Evolutionary conservation across 2,888 invertebrate species (phyloP), one percentile per base, ranked within the genome.

Genomic region (Eupithecia subfuscata): DNA sequence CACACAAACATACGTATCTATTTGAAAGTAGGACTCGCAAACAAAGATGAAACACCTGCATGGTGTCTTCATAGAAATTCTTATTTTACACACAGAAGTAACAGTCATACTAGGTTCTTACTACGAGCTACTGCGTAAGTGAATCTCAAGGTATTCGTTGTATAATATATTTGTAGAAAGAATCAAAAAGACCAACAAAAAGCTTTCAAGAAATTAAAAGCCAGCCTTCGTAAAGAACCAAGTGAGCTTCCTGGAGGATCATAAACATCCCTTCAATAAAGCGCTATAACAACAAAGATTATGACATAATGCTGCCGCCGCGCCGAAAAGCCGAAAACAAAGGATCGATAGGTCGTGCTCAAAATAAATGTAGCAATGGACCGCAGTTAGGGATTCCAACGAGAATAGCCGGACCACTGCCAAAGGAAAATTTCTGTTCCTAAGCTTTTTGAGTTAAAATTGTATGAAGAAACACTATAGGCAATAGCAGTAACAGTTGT

Each of bases 331-430:
- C 60, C 73, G 77, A 79, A 77, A 81, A 82, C 80, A 81, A 85
- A 84, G 81, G 87, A 91, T 91, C 92, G 89, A 93, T 93, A 90
- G 86, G 85, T 84, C 85, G 85, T 82, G 87, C 88, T 88, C 82
- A 85, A 92, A 92, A 93, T 91, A 92, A 92, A 91, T 89, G 88
- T 91, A 89, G 92, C 92, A 93, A 92, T 92, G 87, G 90, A 82
- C 85, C 82, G 81, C 73, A 77, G 73, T 73, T 69, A 75, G 72
- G 70, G 70, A 43, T 75, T 77, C 69, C 79, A 14, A 8, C 12
- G 30, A 68, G 14, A 73, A 69, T 73, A 75, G 73, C 56, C 75
- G 77, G n/a, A 37, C 11, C 18, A 67, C 65, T 40, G 6, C 2
- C 60, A 6, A 56, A 8, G 22, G 56, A 56, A 12, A 56, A 11